Evolutionary conservation across 2,797 vertebrate species (phyloP), one percentile per base, ranked within the genome.

Genomic region (Salmo trutta): DNA sequence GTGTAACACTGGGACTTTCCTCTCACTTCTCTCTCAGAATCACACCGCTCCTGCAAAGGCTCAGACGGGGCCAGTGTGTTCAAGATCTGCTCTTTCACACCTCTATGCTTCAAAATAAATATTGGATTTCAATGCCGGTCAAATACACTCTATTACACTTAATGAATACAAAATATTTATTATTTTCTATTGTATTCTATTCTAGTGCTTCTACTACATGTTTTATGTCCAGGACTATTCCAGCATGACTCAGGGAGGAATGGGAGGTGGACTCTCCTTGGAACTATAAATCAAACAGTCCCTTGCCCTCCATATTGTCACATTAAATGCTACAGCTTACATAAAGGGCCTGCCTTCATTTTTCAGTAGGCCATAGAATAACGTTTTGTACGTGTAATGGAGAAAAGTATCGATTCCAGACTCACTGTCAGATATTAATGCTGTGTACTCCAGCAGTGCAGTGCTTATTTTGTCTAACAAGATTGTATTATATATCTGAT

Each of bases 381-480:
- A 71, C 73, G 67, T 83, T 83, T 82, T 76, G 56, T 65, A 47
- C 12, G 41, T 47, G 41, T 47, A 47, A 77, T 72, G 74, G 47
- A 79, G 51, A 71, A 59, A 36, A 69, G 75, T 78, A 83, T 85
- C 36, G 79, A 82, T 83, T 83, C 53, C 21, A 72, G 66, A 71
- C 66, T 73, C 77, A 17, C 56, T 77, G 67, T 75, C 78, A 77
- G 79, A 88, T 83, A 84, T 81, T 75, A 84, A 68, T 77, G 27
- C 77, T 27, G 77, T 84, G 83, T 81, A 81, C 73, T 70, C 79
- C 70, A 71, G n/a, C 56, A 64, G 56, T 14, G 73, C 56, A 41
- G 7, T 73, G 70, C 16, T 77, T 78, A 77, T 77, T 83, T 70
- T 75, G 47, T 83, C 36, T 68, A 79, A 67, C 68, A 17, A 59